Base-by-base conservation (phyloP, 2,888 invertebrate species). In the Brassicogethes aeneus region DNA sequence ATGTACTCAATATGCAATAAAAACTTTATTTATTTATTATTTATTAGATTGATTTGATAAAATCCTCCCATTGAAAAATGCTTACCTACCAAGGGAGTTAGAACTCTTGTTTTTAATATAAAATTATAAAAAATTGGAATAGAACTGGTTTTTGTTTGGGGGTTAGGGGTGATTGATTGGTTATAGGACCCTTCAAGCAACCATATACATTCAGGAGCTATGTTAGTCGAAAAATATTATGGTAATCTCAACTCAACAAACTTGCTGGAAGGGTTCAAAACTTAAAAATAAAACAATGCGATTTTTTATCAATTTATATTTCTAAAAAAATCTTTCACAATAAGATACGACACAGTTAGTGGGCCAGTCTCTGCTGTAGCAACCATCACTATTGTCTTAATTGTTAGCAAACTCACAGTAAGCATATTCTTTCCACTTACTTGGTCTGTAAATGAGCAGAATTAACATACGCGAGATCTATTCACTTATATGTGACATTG, bases 251-350 rank as follows among this genome's bases (percentile, higher is more conserved):
- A 36, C 15, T 10, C 42, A 50, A 43, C 42, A 42, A 47, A 45
- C 48, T 56, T 56, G 59, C 63, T 65, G 64, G 61, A 65, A 65
- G 64, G 65, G 64, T 59, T 59, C 57, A 43, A 46, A 44, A 47
- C 48, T 49, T 47, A 50, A 46, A 50, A 49, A 51, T 45, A 51
- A 45, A 45, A 42, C 51, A 55, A 44, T 47, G 37, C 37, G 34
- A 52, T 55, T 59, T 61, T 62, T 53, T 56, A 56, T 60, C 59
- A 64, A 61, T 55, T 64, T 66, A 63, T 66, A 65, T 66, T 66
- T 66, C 65, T 65, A 60, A 64, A 65, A 56, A 65, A 65, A 64
- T n/a, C 62, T 62, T 60, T 65, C 65, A 66, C 65, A 66, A 64
- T 59, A 60, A 63, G 60, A 64, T 65, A 64, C 62, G 64, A 65